Percentiles rank a stretch among this genome's conserved stretches.
Conservation (phyloP, 2,113 vertebrate species). For the Dasyprocta punctata region DNA sequence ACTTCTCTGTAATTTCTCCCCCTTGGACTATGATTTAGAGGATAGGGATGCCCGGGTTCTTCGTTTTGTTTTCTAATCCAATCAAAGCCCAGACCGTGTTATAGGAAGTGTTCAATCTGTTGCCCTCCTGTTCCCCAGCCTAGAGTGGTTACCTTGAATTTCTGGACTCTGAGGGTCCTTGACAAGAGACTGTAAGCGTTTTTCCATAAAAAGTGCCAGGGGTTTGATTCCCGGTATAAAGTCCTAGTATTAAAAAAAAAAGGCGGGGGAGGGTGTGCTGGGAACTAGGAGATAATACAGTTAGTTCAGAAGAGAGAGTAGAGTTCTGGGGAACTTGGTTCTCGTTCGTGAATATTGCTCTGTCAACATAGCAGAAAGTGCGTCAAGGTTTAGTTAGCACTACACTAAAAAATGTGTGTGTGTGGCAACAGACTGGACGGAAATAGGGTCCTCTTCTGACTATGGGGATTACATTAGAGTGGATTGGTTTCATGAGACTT, state of each 20-base stretch:
- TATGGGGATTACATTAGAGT: not conserved
- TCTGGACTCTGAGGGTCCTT: not conserved
- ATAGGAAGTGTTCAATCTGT: not conserved
- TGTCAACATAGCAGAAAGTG: not conserved
- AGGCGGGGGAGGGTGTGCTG: no score
- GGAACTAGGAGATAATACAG: not conserved
- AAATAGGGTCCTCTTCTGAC: not conserved
- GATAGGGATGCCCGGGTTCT: not conserved
- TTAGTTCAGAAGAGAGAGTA: not conserved
- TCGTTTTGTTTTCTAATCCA: constrained; percentile 5
- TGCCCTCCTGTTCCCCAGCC: not conserved
- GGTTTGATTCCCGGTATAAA: not conserved
- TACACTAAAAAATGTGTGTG: not conserved
- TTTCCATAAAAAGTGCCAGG: not conserved
- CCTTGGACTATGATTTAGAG: not conserved
- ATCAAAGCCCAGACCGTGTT: not conserved
- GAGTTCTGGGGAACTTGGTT: not conserved
- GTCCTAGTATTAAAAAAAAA: no score
- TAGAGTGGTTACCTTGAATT: not conserved
- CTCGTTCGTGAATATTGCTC: not conserved
- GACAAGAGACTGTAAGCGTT: not conserved
- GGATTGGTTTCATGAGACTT: not conserved
- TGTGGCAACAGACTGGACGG: not conserved
- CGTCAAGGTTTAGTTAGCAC: not conserved
- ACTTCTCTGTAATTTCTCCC: not conserved